Evolutionary conservation across 2,888 invertebrate genomes (phyloP).

Genomic region (Rhagium mordax): DNA sequence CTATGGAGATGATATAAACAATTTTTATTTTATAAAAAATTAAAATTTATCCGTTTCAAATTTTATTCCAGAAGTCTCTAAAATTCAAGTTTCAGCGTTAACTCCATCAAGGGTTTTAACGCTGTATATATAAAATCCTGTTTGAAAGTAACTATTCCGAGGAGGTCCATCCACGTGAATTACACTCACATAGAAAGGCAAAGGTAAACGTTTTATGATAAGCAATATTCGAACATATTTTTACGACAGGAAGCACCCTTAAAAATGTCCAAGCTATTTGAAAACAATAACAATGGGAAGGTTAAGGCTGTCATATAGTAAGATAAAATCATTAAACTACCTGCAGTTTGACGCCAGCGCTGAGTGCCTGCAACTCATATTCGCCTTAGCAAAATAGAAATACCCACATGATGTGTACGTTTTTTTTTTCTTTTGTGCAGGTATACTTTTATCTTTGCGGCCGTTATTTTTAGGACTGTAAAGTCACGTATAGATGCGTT

Average conservation of each 20-base stretch:
- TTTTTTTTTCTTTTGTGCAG: constrained; percentile 10
- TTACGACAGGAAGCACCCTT: constrained; percentile 49
- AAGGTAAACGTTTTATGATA: constrained; percentile 41
- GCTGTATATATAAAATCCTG: too few species aligned
- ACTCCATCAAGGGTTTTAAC: too few species aligned
- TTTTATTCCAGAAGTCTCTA: too few species aligned
- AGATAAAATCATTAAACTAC: constrained; percentile 49
- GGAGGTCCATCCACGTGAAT: not conserved
- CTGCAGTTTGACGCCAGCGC: constrained; percentile 46
- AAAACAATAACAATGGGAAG: constrained; percentile 49
- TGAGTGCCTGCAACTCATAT: constrained; percentile 35
- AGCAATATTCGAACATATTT: constrained; percentile 45
- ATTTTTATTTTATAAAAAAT: too few species aligned
- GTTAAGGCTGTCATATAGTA: constrained; percentile 46
- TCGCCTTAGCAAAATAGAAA: not conserved
- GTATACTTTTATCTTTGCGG: not conserved
- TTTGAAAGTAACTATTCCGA: too few species aligned
- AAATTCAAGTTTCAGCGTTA: too few species aligned
- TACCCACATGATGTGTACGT: constrained; percentile 14
- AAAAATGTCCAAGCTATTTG: constrained; percentile 41
- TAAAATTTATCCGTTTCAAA: too few species aligned
- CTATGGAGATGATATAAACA: too few species aligned
- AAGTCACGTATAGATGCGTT: constrained; percentile 9
- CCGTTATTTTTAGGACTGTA: constrained; percentile 8
- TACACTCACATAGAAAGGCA: constrained; percentile 16